Evolutionary conservation across 1,140 invertebrate species (phyloP).

Genomic region (Pseudomyrmex cubaensis): DNA sequence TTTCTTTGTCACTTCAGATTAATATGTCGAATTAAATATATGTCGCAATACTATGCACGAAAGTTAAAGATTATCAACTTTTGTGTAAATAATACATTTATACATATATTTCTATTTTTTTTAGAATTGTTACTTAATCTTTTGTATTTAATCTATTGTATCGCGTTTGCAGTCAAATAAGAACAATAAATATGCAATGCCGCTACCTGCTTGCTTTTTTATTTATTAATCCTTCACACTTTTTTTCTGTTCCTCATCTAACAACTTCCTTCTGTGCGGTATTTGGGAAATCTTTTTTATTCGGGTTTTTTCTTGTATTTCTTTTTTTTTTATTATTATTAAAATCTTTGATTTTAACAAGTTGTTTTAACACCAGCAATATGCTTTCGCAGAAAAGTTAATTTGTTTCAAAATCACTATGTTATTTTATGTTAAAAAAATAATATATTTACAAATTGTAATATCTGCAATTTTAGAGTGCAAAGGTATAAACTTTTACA

Average conservation of each 20-base stretch:
- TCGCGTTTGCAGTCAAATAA: slow-evolving; percentile 71
- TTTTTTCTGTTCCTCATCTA: slow-evolving; percentile 74
- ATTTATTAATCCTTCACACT: slow-evolving; percentile 80
- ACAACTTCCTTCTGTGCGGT: slow-evolving; percentile 68
- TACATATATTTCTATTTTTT: slow-evolving; percentile 21
- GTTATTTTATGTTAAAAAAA: background rate
- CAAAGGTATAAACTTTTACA: too few relatives aligned
- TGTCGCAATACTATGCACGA: slow-evolving; percentile 33
- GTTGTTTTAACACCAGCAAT: background rate
- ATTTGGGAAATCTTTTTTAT: slow-evolving; percentile 45
- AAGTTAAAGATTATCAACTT: slow-evolving; percentile 56
- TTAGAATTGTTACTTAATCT: slow-evolving; percentile 50
- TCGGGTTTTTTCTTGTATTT: slow-evolving; percentile 36
- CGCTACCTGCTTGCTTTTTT: slow-evolving; percentile 81
- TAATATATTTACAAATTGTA: too few relatives aligned
- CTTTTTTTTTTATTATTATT: slow-evolving; percentile 11
- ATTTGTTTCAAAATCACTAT: slow-evolving; percentile 1
- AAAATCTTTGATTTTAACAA: slow-evolving; percentile 5
- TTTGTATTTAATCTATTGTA: slow-evolving; percentile 73
- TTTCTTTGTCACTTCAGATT: slow-evolving; percentile 68
- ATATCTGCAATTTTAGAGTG: too few relatives aligned
- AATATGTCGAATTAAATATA: slow-evolving; percentile 50
- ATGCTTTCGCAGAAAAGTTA: background rate
- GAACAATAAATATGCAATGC: slow-evolving; percentile 80
- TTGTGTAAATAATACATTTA: slow-evolving; percentile 50